phyloP scores from a whole-genome alignment of 2,113 vertebrate species.

The Brachyhypopomus gauderio region DNA sequence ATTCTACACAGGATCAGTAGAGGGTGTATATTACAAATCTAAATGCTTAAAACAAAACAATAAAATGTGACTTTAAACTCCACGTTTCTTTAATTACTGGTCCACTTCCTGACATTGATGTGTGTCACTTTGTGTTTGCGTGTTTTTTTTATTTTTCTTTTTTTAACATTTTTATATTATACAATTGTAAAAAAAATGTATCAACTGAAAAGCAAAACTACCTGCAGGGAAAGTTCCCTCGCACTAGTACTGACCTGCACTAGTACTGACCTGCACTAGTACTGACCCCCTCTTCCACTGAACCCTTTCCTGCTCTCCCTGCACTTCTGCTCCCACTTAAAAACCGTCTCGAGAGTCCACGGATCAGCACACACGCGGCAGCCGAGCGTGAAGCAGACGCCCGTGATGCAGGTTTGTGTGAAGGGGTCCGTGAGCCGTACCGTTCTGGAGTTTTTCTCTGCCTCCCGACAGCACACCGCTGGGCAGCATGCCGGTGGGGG shows the following conservation, averaged over 20 bases:
- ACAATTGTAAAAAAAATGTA: too few species aligned
- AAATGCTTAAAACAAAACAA: background rate
- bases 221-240: background rate
- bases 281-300: background rate
- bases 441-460: constrained; percentile 96
- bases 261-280: too few species aligned
- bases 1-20: constrained; percentile 40
- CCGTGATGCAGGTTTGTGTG: background rate
- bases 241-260: too few species aligned
- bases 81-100: background rate
- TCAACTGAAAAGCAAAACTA: background rate
- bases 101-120: background rate
- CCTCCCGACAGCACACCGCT: constrained; percentile 96
- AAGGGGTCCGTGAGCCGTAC: constrained; percentile 77
- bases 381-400: background rate
- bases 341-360: background rate
- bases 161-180: background rate
- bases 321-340: background rate
- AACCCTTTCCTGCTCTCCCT: background rate
- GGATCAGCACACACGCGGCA: background rate
- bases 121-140: background rate
- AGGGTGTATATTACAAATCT: constrained; percentile 21
- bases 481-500: constrained; percentile 97
- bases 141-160: background rate
- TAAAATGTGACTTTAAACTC: too few species aligned